These are phyloP conservation scores for Acronicta leporina DNA, from an alignment of 2,888 invertebrate genomes.

Conservation along the genomic window DNA sequence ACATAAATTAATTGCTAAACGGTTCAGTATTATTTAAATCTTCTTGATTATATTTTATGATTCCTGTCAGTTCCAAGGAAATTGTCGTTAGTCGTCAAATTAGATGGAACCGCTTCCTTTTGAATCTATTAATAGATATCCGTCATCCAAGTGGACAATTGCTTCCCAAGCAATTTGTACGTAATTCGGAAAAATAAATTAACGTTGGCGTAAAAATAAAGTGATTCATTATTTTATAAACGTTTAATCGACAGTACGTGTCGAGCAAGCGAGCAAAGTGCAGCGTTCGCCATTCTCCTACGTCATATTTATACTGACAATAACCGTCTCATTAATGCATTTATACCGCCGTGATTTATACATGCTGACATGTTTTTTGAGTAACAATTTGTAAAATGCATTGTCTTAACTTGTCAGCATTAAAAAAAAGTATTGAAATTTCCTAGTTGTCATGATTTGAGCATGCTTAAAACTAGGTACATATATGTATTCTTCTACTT, in stretches of 20 bases:
- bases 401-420: conserved; percentile 21
- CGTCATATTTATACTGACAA: conserved; percentile 68
- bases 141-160: background rate
- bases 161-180: background rate
- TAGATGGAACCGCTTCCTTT: background rate
- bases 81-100: conserved; percentile 2
- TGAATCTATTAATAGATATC: conserved; percentile 1
- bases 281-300: conserved; percentile 46
- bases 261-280: conserved; percentile 51
- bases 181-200: conserved; percentile 36
- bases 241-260: conserved; percentile 66
- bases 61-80: background rate
- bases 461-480: too few species aligned
- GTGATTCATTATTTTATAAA: conserved; percentile 59
- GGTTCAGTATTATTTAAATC: too few species aligned
- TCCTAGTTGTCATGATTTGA: too few species aligned
- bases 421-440: conserved; percentile 9
- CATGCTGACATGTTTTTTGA: conserved; percentile 39
- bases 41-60: background rate
- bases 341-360: conserved; percentile 51
- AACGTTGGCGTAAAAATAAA: conserved; percentile 53
- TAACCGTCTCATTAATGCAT: conserved; percentile 72
- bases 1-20: too few species aligned
- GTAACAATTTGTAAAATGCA: conserved; percentile 28
- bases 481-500: too few species aligned